Conservation (phyloP, 2,797 vertebrate genomes). For the Hylomyscus alleni region DNA sequence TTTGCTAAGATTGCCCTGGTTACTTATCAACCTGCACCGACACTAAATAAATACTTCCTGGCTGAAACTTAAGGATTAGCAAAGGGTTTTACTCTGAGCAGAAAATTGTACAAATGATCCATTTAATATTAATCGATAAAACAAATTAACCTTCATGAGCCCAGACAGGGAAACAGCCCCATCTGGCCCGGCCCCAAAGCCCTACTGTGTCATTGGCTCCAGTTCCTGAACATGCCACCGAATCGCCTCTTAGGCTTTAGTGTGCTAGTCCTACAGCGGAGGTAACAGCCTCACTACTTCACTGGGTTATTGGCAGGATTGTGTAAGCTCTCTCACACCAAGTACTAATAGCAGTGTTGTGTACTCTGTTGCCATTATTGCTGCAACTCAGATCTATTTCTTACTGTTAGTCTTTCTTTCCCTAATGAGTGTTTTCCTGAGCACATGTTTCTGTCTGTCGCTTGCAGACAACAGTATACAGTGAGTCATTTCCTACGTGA, state of each 20-base stretch:
- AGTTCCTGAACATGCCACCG: neutral
- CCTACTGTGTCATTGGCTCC: neutral
- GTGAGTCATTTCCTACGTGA: neutral
- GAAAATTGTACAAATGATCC: neutral
- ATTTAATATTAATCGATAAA: neutral
- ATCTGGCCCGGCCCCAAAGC: neutral
- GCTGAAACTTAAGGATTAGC: constrained; percentile 58
- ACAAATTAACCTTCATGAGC: neutral
- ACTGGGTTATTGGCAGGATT: neutral
- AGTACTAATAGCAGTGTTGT: neutral
- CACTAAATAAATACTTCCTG: constrained; percentile 44
- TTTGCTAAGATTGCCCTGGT: neutral
- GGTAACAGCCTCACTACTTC: rapidly evolving
- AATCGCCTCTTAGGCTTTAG: rapidly evolving
- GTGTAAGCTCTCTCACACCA: neutral
- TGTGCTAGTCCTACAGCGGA: neutral
- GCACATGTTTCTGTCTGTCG: neutral
- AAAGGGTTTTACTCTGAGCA: constrained; percentile 50
- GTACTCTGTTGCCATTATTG: neutral
- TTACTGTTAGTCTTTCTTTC: neutral
- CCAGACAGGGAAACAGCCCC: neutral
- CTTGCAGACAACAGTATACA: neutral
- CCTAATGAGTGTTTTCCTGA: neutral
- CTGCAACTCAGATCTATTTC: neutral
- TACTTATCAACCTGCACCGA: neutral